These are phyloP conservation scores for Drosophila histrio DNA, from an alignment of 2,888 invertebrate species.

Conservation along the genomic window DNA sequence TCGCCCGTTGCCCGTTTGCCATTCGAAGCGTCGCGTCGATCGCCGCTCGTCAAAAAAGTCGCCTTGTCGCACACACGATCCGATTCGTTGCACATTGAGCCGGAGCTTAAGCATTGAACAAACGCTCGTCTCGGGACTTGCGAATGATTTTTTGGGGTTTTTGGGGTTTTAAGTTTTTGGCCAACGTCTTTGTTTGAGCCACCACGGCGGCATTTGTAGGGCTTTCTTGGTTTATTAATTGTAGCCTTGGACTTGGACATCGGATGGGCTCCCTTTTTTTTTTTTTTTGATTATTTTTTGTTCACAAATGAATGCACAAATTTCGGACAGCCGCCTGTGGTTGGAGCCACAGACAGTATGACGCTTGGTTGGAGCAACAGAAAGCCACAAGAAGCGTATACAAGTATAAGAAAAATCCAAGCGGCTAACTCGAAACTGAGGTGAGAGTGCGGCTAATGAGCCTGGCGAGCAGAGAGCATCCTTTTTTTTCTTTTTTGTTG, in stretches of 20 bases:
- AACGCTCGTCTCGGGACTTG: slow-evolving; percentile 12
- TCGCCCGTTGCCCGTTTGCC: slow-evolving; percentile 1
- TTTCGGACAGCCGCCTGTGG: slow-evolving; percentile 65
- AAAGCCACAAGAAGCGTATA: slow-evolving; percentile 30
- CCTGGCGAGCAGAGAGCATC: slow-evolving; percentile 46
- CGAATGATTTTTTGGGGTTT: slow-evolving; percentile 9
- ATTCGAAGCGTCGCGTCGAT: slow-evolving; percentile 20
- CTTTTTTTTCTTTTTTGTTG: slow-evolving; percentile 38
- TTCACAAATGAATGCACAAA: slow-evolving; percentile 80
- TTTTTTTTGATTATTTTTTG: slow-evolving; percentile 40
- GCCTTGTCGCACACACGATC: slow-evolving; percentile 35
- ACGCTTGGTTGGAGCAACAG: slow-evolving; percentile 55
- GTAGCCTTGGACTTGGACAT: slow-evolving; percentile 63
- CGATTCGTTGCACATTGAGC: slow-evolving; percentile 44
- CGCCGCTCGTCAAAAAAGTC: slow-evolving; percentile 31
- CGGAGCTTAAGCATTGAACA: slow-evolving; percentile 35
- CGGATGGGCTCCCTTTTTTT: slow-evolving; percentile 11
- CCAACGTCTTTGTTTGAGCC: slow-evolving; percentile 40
- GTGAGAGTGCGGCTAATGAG: slow-evolving; percentile 70
- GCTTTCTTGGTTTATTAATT: slow-evolving; percentile 73
- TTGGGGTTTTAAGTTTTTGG: slow-evolving; percentile 22
- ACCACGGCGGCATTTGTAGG: slow-evolving; percentile 65
- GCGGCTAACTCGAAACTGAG: slow-evolving; percentile 50
- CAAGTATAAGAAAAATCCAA: slow-evolving; percentile 21
- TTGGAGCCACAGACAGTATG: slow-evolving; percentile 78